Base-by-base conservation (phyloP, 2,797 vertebrate species). In the Danio aesculapii region DNA sequence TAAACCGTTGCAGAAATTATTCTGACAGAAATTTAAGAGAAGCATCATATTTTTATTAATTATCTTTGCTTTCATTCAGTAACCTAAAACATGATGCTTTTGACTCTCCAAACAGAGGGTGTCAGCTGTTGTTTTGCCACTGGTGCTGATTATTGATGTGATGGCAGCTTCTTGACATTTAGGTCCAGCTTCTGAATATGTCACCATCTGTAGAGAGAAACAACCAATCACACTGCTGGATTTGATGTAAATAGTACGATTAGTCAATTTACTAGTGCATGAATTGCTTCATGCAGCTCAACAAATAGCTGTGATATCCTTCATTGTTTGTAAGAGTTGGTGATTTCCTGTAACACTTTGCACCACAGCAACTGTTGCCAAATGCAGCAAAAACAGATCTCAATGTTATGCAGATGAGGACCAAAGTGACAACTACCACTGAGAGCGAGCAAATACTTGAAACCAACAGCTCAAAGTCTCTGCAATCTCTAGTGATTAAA, bases 121-220 rank as follows among this genome's bases (percentile, higher is more conserved):
- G 46, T 78, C 75, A 41, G 21, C 50, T 64, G 61, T 55, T 77
- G 75, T 77, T 77, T 50, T 57, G 50, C 41, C 52, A 77, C 41
- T 39, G 62, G 41, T 77, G 14, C 53, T 58, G 74, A 77, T 52
- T 68, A 17, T 68, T 77, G 50, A 77, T 77, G 39, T 16, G 17
- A 6, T 57, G 63, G 75, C 13, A 58, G n/a, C 63, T 58, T 30
- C 64, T 67, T 67, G 75, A 67, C 19, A 67, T 77, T 67, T 77
- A 67, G 17, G 62, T 57, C 41, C 6, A 55, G 75, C 5, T 49
- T 76, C 39, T 30, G 43, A 58, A 68, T 77, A 46, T 77, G 63
- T 68, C 52, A 71, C 69, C 53, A 30, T 77, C 43, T 77, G 52
- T 67, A 53, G 30, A 43, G 62, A 46, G 17, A n/a, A 58, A 39